These are phyloP conservation scores for Caenorhabditis uteleia DNA, from an alignment of 2,888 invertebrate species.

Conservation along the genomic window DNA sequence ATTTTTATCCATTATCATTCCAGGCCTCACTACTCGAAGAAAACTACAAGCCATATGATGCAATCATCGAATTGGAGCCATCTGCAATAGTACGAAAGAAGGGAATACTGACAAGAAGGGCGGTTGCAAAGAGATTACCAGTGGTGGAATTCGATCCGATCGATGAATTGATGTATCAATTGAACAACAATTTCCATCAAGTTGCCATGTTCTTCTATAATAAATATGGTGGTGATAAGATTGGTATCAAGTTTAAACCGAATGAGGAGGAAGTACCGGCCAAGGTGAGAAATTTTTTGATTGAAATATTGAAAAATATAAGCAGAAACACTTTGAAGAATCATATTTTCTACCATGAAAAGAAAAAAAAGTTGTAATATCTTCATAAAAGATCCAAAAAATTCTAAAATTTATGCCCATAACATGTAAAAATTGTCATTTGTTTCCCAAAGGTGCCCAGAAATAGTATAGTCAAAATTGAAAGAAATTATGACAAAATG, in stretches of 20 bases:
- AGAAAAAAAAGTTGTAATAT: too few relatives aligned
- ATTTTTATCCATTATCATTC: constrained; percentile 5
- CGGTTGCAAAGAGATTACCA: constrained; percentile 73
- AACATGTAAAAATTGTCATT: not conserved
- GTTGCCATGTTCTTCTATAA: constrained; percentile 86
- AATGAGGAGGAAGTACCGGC: constrained; percentile 37
- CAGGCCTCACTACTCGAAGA: constrained; percentile 8
- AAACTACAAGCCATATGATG: constrained; percentile 32
- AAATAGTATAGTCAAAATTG: too few relatives aligned
- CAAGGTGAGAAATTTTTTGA: constrained; percentile 25
- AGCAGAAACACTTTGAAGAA: not conserved
- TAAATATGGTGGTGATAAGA: constrained; percentile 79
- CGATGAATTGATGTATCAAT: constrained; percentile 77
- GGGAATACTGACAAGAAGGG: constrained; percentile 9
- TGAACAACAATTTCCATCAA: constrained; percentile 75
- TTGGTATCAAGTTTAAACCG: constrained; percentile 47
- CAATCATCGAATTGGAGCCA: constrained; percentile 24
- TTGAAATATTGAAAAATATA: not conserved
- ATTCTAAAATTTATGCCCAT: not conserved
- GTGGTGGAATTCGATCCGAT: constrained; percentile 82
- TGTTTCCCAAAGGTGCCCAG: not conserved
- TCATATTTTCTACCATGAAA: not conserved
- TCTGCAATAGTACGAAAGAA: constrained; percentile 25
- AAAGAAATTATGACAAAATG: too few relatives aligned
- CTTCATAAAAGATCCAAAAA: too few relatives aligned